These are phyloP conservation scores for Drosophila nigromelanica DNA, from an alignment of 1,140 invertebrate genomes.

Conservation along the genomic window DNA sequence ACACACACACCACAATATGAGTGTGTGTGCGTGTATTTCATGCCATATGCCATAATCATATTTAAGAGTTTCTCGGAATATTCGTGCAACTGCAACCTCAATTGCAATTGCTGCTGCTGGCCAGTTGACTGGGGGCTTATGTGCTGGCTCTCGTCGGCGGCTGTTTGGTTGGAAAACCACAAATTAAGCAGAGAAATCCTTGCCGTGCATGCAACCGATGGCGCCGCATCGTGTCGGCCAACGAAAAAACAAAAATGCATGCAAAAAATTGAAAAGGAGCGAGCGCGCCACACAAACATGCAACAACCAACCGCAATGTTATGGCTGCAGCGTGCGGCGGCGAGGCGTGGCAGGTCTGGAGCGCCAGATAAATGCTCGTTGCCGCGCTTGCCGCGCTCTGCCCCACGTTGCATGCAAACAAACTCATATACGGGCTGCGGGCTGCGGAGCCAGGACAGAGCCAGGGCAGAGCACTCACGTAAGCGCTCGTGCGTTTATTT, in stretches of 20 bases:
- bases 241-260: conserved; percentile 27
- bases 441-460: not conserved
- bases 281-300: conserved; percentile 65
- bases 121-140: conserved; percentile 23
- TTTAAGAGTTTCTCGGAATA: conserved; percentile 76
- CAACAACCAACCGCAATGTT: conserved; percentile 76
- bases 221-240: conserved; percentile 51
- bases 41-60: conserved; percentile 73
- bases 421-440: conserved; percentile 2
- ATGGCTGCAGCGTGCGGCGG: conserved; percentile 62
- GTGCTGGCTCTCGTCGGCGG: conserved; percentile 15
- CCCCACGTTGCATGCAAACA: conserved; percentile 40
- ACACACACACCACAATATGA: not conserved
- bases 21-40: conserved; percentile 9
- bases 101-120: conserved; percentile 63
- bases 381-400: conserved; percentile 48
- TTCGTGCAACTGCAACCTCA: conserved; percentile 78
- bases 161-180: conserved; percentile 80
- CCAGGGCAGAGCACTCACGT: conserved; percentile 58
- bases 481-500: conserved; percentile 79
- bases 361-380: conserved; percentile 77
- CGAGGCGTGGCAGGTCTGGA: conserved; percentile 69
- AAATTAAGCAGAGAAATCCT: conserved; percentile 82
- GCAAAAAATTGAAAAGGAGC: conserved; percentile 23
- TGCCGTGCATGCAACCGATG: conserved; percentile 74